phyloP scores from a whole-genome alignment of 2,888 invertebrate species.

The Troilus luridus region DNA sequence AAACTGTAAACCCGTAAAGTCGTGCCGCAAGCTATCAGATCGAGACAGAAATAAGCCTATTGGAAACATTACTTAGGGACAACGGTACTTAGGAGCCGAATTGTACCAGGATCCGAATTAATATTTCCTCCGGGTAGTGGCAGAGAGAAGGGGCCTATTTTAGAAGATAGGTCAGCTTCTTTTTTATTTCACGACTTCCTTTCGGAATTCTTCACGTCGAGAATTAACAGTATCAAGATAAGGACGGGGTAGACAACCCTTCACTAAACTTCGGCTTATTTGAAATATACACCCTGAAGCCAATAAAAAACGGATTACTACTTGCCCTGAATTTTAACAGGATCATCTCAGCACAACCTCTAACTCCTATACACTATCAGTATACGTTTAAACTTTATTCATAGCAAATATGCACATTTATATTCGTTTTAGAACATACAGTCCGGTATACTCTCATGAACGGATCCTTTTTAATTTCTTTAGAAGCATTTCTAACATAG shows the following conservation, averaged over 20 bases:
- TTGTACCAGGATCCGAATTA: constrained; percentile 16
- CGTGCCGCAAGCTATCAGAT: constrained; percentile 24
- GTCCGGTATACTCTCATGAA: no score
- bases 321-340: no score
- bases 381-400: no score
- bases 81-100: neutral
- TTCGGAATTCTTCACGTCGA: neutral
- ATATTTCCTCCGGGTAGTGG: constrained; percentile 2
- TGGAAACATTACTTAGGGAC: constrained; percentile 5
- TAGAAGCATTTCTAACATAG: no score
- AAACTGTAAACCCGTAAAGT: neutral
- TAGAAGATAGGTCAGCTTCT: neutral
- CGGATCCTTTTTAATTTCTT: no score
- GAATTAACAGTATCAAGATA: neutral
- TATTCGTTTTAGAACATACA: no score
- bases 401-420: no score
- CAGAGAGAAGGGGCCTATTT: constrained; percentile 3
- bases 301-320: no score
- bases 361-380: no score
- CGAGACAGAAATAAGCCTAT: constrained; percentile 27
- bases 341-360: no score
- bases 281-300: neutral
- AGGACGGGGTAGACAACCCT: neutral
- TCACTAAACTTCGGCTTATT: neutral
- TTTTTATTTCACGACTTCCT: neutral